These are phyloP conservation scores for Acyrthosiphon pisum DNA, from an alignment of 1,140 invertebrate species.

Conservation along the genomic window DNA sequence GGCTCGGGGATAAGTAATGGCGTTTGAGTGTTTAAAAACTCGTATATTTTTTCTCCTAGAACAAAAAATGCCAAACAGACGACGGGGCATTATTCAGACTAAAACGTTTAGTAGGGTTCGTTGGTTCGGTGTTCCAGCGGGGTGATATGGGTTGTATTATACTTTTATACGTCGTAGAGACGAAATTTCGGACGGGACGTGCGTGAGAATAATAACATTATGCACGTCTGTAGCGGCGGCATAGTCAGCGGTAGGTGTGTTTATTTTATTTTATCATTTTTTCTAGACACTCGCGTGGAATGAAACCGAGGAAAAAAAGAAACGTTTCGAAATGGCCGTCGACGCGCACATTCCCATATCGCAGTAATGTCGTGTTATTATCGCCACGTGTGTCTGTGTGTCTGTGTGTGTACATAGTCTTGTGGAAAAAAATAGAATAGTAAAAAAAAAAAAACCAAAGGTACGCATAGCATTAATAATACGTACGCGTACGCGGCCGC, in stretches of 20 bases:
- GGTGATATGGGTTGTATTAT: background rate
- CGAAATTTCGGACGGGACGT: background rate
- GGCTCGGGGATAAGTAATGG: no score
- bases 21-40: background rate
- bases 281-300: background rate
- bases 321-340: background rate
- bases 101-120: background rate
- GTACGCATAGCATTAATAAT: background rate
- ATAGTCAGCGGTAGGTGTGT: background rate
- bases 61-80: background rate
- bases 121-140: background rate
- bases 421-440: background rate
- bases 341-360: background rate
- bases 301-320: background rate
- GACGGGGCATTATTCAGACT: background rate
- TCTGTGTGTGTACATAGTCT: background rate
- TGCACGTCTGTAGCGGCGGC: background rate
- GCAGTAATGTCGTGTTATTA: background rate
- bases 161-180: background rate
- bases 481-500: background rate
- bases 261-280: background rate
- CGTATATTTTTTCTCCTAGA: background rate
- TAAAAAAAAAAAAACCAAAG: background rate
- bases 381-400: background rate
- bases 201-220: background rate